Evolutionary conservation across 2,888 invertebrate genomes (phyloP).

Genomic region (Dasypolia templi): DNA sequence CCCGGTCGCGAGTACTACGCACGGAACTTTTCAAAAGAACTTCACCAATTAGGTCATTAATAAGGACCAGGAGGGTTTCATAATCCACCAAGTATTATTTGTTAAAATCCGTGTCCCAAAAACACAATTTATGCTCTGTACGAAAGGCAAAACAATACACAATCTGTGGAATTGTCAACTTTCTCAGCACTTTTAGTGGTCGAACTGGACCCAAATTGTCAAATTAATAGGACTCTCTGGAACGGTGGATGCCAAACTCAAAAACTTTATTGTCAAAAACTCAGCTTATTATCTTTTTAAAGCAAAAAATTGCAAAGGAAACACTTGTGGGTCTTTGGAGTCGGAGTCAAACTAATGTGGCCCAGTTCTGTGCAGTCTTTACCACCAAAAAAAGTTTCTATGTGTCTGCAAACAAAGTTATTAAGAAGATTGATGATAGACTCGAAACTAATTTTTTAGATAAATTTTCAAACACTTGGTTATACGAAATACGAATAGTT

Average conservation of each 20-base stretch:
- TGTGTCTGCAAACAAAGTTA: constrained; percentile 30
- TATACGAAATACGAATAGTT: constrained; percentile 13
- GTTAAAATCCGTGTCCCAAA: background rate
- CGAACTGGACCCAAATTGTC: constrained; percentile 25
- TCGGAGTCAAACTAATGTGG: constrained; percentile 53
- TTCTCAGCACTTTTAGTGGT: constrained; percentile 23
- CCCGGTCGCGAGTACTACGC: background rate
- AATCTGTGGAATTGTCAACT: constrained; percentile 32
- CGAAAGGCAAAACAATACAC: constrained; percentile 38
- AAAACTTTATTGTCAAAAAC: constrained; percentile 48
- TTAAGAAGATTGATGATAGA: constrained; percentile 50
- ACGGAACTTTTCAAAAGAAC: background rate
- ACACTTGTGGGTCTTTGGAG: constrained; percentile 63
- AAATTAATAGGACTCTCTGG: constrained; percentile 43
- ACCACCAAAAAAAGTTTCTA: constrained; percentile 33
- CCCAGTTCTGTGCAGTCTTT: constrained; percentile 31
- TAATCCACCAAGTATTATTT: background rate
- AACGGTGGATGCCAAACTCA: constrained; percentile 35
- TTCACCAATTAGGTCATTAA: background rate
- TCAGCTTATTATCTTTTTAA: constrained; percentile 68
- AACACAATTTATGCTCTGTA: background rate
- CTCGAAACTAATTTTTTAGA: constrained; percentile 25
- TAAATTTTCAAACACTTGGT: constrained; percentile 37
- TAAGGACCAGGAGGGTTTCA: background rate
- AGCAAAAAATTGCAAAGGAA: constrained; percentile 67